A percentile compares a stretch with the other conserved stretches of the same genome.
Evolutionary conservation across 1,140 invertebrate genomes (phyloP).

Genomic region (Drosophila suzukii): DNA sequence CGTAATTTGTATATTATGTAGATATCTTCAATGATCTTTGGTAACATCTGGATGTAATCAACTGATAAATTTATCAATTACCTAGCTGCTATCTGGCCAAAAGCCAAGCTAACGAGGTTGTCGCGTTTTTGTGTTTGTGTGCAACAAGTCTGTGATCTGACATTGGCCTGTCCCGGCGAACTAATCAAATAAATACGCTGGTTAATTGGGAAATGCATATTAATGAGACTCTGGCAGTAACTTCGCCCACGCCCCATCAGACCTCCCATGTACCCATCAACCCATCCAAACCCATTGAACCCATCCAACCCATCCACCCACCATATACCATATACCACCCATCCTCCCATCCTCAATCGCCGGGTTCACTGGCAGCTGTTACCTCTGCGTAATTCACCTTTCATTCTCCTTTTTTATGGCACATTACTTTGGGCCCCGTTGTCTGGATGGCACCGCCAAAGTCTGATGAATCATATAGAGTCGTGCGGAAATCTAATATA

Average conservation of each 20-base stretch:
- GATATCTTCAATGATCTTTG: constrained; percentile 3
- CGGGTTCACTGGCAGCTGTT: constrained; percentile 39
- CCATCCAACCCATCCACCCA: no score
- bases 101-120: constrained; percentile 33
- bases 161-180: constrained; percentile 11
- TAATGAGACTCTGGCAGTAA: constrained; percentile 36
- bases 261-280: neutral
- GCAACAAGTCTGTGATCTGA: constrained; percentile 51
- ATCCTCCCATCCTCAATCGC: neutral
- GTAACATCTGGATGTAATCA: constrained; percentile 47
- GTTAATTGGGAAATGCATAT: constrained; percentile 50
- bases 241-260: constrained; percentile 9
- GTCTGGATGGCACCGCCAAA: constrained; percentile 23
- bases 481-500: constrained; percentile 15
- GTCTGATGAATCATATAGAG: constrained; percentile 41
- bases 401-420: constrained; percentile 14
- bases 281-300: neutral
- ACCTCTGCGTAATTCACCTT: constrained; percentile 30
- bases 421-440: constrained; percentile 29
- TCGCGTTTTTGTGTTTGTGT: constrained; percentile 1
- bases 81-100: constrained; percentile 39
- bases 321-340: neutral
- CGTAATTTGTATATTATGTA: neutral
- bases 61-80: constrained; percentile 76
- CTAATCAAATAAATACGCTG: constrained; percentile 46